Evolutionary conservation across 2,888 invertebrate genomes (phyloP), one percentile per base, ranked within the genome.

Genomic region (Allolobophora icterica): DNA sequence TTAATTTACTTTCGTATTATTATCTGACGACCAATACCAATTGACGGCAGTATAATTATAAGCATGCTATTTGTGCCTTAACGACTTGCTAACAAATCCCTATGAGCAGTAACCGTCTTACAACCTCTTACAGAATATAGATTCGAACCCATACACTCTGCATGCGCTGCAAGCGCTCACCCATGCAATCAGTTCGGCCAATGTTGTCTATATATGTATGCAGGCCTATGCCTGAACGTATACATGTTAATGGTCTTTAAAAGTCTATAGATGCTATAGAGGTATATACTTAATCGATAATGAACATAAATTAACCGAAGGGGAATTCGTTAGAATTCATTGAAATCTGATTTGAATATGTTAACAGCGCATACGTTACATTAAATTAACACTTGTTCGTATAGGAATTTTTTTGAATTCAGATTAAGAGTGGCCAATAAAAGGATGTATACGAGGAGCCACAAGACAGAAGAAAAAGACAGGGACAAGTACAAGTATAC

Each of bases 311-410:
- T 87, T 87, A 87, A 35, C 34, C 71, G 87, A 34, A 35, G 19
- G 24, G 87, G 87, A 87, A 34, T 87, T 35, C 38, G 87, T 87
- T 87, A 87, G 87, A 87, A 87, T 87, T 87, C 87, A 38, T 87
- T 87, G 35, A 34, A 87, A 87, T 34, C 87, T 34, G 4, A 87
- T 87, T 87, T 87, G 34, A 87, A 87, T 87, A 87, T 35, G 30
- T 87, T 87, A 87, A 34, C 38, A 87, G 38, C 34, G 87, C 34
- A 38, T 87, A 87, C n/a, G 87, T 87, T 87, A 87, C 38, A 87
- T 87, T 34, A 19, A 38, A 87, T 87, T 87, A 87, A 87, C 87
- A 87, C 87, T 24, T 87, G 87, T 87, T 87, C 71, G n/a, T n/a
- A 8, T n/a, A n/a, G n/a, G n/a, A n/a, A n/a, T n/a, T 71, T 71